Percentiles rank a stretch among this genome's conserved stretches.
Conservation (phyloP, 2,113 vertebrate genomes). For the Garra rufa region DNA sequence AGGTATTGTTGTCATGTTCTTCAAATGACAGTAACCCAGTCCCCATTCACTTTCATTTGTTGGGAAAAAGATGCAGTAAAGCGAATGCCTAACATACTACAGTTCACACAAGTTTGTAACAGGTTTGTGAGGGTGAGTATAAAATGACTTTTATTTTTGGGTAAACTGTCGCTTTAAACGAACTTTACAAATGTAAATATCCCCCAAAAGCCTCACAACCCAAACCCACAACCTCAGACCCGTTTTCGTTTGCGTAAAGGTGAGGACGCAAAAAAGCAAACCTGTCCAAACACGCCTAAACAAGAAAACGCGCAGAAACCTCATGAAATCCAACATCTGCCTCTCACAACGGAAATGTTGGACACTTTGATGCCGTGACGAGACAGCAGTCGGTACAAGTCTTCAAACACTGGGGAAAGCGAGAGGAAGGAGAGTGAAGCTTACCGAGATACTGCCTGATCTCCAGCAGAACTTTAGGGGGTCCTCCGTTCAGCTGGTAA, state of each 20-base stretch:
- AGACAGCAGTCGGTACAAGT: neutral
- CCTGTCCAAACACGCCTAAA: slow-evolving; percentile 35
- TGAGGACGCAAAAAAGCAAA: neutral
- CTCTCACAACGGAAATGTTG: slow-evolving; percentile 5
- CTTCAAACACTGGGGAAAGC: neutral
- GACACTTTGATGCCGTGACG: neutral
- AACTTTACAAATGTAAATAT: neutral
- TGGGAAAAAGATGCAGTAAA: neutral
- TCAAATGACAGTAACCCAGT: neutral
- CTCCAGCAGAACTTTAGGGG: slow-evolving; percentile 90
- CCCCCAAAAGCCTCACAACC: neutral
- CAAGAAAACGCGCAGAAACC: neutral
- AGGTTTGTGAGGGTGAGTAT: neutral
- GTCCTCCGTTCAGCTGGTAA: slow-evolving; percentile 92
- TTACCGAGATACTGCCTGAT: slow-evolving; percentile 94
- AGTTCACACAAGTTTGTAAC: neutral
- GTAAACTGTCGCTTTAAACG: neutral
- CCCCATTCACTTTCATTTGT: neutral
- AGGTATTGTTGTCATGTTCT: neutral
- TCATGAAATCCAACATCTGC: neutral
- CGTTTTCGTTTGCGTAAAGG: neutral
- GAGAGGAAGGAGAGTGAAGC: slow-evolving; percentile 53
- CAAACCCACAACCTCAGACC: neutral
- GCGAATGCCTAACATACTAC: neutral
- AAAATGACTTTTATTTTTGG: neutral